Evolutionary conservation across 2,888 invertebrate genomes (phyloP).

Genomic region (Tinea pellionella): DNA sequence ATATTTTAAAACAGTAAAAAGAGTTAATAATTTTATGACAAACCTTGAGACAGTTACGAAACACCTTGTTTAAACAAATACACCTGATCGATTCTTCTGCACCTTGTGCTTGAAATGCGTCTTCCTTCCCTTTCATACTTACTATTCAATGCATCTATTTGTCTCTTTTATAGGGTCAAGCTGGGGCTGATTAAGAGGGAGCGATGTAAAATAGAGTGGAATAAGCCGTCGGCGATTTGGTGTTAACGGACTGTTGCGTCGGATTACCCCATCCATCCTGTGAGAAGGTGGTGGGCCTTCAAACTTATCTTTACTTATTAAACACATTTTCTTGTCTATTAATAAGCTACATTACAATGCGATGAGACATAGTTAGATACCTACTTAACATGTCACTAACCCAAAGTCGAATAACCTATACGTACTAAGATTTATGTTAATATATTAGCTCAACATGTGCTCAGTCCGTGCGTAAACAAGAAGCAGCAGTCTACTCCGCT

Average conservation of each 20-base stretch:
- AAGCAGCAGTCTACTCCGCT: no score
- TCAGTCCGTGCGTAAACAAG: no score
- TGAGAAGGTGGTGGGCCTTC: neutral
- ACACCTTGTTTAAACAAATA: slow-evolving; percentile 64
- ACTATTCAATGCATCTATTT: slow-evolving; percentile 21
- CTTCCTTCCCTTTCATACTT: slow-evolving; percentile 27
- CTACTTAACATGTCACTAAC: no score
- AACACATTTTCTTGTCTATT: neutral
- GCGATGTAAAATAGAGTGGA: slow-evolving; percentile 22
- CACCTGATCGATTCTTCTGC: slow-evolving; percentile 61
- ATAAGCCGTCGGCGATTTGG: slow-evolving; percentile 24
- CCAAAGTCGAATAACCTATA: no score
- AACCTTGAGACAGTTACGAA: slow-evolving; percentile 36
- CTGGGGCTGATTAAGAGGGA: slow-evolving; percentile 16
- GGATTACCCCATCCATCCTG: slow-evolving; percentile 17
- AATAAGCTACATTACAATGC: neutral
- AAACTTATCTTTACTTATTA: neutral
- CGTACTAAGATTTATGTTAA: no score
- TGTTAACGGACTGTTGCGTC: slow-evolving; percentile 19
- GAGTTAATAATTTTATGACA: slow-evolving; percentile 40
- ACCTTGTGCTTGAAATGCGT: slow-evolving; percentile 51
- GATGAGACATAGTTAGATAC: no score
- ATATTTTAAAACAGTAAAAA: slow-evolving; percentile 14
- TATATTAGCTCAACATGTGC: no score
- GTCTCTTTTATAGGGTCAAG: slow-evolving; percentile 26